Conservation (phyloP, 2,888 invertebrate species). For the Ctenicera cuprea region DNA sequence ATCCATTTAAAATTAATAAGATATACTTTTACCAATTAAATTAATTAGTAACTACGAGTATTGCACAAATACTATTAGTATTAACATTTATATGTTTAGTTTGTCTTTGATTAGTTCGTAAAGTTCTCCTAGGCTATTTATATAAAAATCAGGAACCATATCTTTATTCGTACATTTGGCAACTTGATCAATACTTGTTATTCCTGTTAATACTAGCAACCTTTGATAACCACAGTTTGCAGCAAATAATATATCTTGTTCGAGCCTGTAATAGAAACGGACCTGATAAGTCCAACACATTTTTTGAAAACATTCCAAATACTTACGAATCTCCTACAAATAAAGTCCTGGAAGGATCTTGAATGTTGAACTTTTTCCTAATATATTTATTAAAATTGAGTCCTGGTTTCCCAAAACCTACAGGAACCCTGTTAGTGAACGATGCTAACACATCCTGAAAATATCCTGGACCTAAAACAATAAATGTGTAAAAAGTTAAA, state of each 20-base stretch:
- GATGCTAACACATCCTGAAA: conserved; percentile 72
- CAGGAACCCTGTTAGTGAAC: conserved; percentile 70
- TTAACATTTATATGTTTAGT: conserved; percentile 17
- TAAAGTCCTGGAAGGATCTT: conserved; percentile 79
- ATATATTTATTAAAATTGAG: conserved; percentile 72
- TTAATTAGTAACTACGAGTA: too few species aligned
- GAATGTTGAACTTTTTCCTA: conserved; percentile 76
- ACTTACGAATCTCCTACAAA: conserved; percentile 90
- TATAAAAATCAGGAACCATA: conserved; percentile 74
- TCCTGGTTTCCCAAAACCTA: conserved; percentile 74
- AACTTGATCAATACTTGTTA: conserved; percentile 62
- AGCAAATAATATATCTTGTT: conserved; percentile 87
- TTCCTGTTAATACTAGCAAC: conserved; percentile 82
- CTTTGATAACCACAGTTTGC: conserved; percentile 82
- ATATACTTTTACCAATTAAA: too few species aligned
- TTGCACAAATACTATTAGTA: too few species aligned
- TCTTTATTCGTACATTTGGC: conserved; percentile 69
- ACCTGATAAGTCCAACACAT: too few species aligned
- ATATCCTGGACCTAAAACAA: conserved; percentile 71
- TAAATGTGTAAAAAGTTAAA: too few species aligned
- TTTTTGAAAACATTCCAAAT: too few species aligned
- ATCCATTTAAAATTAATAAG: too few species aligned
- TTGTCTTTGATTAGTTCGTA: conserved; percentile 43
- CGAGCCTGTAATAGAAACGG: conserved; percentile 75
- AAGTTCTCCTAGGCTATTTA: conserved; percentile 63